Conservation (phyloP, 2,888 invertebrate genomes). For the Spodoptera littoralis region DNA sequence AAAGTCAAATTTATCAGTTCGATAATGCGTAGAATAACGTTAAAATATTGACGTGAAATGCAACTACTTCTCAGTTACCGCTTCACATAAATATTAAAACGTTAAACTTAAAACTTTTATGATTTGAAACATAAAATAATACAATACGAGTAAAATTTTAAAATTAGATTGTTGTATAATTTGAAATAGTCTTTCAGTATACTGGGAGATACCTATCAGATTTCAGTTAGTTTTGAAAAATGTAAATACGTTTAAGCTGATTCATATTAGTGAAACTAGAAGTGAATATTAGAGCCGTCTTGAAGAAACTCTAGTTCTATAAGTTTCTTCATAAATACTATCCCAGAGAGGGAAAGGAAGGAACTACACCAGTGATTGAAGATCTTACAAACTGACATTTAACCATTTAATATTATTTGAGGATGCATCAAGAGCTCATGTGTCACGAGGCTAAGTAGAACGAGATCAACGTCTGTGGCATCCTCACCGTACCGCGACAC, state of each 20-base stretch:
- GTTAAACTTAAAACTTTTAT: slow-evolving; percentile 24
- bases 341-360: neutral
- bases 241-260: slow-evolving; percentile 6
- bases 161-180: neutral
- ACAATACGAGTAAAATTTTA: neutral
- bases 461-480: too few relatives aligned
- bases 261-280: slow-evolving; percentile 17
- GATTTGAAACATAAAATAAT: slow-evolving; percentile 1
- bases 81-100: neutral
- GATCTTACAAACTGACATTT: slow-evolving; percentile 24
- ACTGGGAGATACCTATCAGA: slow-evolving; percentile 35
- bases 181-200: neutral
- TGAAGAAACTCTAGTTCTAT: neutral
- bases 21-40: neutral
- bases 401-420: slow-evolving; percentile 11
- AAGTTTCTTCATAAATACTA: slow-evolving; percentile 4
- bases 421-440: slow-evolving; percentile 1
- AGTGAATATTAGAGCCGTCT: slow-evolving; percentile 17
- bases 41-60: neutral
- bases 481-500: too few relatives aligned
- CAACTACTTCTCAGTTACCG: slow-evolving; percentile 6
- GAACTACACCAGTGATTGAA: slow-evolving; percentile 21
- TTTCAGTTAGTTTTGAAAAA: slow-evolving; percentile 18
- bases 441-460: neutral
- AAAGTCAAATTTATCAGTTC: too few relatives aligned